phyloP scores from a whole-genome alignment of 2,888 invertebrate species.

The Deilephila porcellus region DNA sequence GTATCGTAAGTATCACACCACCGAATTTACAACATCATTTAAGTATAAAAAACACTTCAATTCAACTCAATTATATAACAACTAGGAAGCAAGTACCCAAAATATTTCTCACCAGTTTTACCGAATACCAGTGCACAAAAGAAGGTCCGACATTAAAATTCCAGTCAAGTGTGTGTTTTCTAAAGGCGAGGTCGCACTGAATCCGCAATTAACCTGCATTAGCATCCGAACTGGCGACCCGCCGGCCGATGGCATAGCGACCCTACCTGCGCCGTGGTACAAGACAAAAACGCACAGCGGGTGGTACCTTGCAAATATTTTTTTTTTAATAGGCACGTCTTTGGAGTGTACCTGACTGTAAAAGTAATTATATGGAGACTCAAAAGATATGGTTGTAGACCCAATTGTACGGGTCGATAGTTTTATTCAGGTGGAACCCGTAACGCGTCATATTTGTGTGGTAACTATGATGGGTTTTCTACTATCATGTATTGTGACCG shows the following conservation, averaged over 20 bases:
- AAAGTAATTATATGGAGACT: too few relatives aligned
- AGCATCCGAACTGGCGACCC: constrained; percentile 68
- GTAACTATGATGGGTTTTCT: too few relatives aligned
- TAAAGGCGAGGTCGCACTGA: constrained; percentile 67
- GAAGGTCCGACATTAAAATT: constrained; percentile 59
- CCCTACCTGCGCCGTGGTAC: constrained; percentile 38
- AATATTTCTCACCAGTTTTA: constrained; percentile 12
- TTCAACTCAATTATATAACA: background rate
- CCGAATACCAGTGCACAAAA: constrained; percentile 30
- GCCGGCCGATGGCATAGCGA: constrained; percentile 46
- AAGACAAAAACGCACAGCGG: constrained; percentile 20
- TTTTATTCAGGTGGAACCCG: too few relatives aligned
- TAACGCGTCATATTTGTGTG: too few relatives aligned
- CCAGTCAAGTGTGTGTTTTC: constrained; percentile 64
- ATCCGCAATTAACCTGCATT: constrained; percentile 78
- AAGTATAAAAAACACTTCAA: background rate
- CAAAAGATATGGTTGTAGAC: too few relatives aligned
- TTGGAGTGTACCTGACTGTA: too few relatives aligned
- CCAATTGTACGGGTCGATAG: too few relatives aligned
- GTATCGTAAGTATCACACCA: too few relatives aligned
- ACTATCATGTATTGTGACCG: too few relatives aligned
- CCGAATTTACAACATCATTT: too few relatives aligned
- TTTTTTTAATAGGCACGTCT: too few relatives aligned
- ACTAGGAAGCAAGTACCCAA: background rate
- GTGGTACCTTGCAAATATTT: too few relatives aligned